These are phyloP conservation scores for Caenorhabditis doughertyi DNA, from an alignment of 2,888 invertebrate species.

Conservation along the genomic window DNA sequence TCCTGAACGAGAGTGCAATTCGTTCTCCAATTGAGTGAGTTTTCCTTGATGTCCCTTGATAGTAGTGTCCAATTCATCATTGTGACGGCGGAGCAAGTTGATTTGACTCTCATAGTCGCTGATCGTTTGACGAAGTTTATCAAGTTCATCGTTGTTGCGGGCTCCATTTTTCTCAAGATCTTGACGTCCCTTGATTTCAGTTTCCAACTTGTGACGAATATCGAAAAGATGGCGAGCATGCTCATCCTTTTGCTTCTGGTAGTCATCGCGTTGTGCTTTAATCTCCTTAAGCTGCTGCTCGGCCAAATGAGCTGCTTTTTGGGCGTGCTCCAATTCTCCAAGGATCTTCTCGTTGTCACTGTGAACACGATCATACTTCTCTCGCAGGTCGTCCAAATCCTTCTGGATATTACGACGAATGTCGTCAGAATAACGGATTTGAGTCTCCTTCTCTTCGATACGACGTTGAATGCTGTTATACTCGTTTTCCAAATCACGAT, in stretches of 20 bases:
- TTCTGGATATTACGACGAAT: conserved; percentile 70
- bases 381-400: conserved; percentile 74
- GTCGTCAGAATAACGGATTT: conserved; percentile 71
- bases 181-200: conserved; percentile 72
- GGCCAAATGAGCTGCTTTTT: conserved; percentile 71
- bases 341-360: conserved; percentile 75
- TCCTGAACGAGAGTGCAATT: conserved; percentile 75
- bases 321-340: conserved; percentile 71
- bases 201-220: conserved; percentile 76
- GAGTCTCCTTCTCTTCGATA: conserved; percentile 78
- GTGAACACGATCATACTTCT: conserved; percentile 72
- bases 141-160: conserved; percentile 78
- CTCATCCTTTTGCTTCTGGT: conserved; percentile 81
- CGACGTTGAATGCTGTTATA: conserved; percentile 75
- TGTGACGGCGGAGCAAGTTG: conserved; percentile 79
- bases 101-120: conserved; percentile 79
- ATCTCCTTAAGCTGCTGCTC: conserved; percentile 81
- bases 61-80: conserved; percentile 81
- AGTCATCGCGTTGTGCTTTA: conserved; percentile 81
- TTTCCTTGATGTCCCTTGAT: conserved; percentile 82
- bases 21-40: conserved; percentile 79
- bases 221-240: conserved; percentile 77
- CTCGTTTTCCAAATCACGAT: conserved; percentile 80
- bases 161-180: conserved; percentile 71
- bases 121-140: conserved; percentile 75